phyloP scores from a whole-genome alignment of 2,797 vertebrate species.

The Pseudopleuronectes americanus region DNA sequence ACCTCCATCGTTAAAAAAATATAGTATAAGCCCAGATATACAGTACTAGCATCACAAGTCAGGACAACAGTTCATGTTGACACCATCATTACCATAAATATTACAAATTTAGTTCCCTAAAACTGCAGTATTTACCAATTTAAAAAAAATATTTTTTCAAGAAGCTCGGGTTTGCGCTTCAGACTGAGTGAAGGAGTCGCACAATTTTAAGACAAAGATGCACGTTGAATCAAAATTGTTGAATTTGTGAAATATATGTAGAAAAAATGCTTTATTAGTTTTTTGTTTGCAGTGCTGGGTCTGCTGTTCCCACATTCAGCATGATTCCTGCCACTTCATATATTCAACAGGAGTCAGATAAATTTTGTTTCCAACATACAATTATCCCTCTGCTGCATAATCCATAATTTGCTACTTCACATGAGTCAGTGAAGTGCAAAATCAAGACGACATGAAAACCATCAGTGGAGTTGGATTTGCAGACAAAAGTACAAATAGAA shows the following conservation, averaged over 20 bases:
- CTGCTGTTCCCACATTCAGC: background rate
- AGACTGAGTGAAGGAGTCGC: background rate
- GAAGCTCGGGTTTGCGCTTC: background rate
- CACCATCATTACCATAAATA: background rate
- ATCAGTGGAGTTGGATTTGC: constrained; percentile 9
- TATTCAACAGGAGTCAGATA: background rate
- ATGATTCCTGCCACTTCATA: constrained; percentile 1
- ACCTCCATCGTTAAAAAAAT: background rate
- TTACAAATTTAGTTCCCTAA: background rate
- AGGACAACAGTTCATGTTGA: background rate
- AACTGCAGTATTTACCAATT: background rate
- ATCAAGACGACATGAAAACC: constrained; percentile 18
- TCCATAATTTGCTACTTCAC: background rate
- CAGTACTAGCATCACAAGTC: too few species aligned
- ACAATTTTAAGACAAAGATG: too few species aligned
- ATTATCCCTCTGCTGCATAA: constrained; percentile 2
- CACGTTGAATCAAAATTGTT: too few species aligned
- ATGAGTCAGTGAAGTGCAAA: constrained; percentile 4
- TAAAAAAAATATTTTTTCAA: background rate
- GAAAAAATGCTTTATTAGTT: background rate
- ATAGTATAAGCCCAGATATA: background rate
- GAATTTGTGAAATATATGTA: background rate
- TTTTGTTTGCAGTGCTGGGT: background rate
- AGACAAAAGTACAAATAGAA: constrained; percentile 25
- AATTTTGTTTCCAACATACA: constrained; percentile 7